Conservation (phyloP, 2,888 invertebrate genomes). For the Chymomyza procnemis region DNA sequence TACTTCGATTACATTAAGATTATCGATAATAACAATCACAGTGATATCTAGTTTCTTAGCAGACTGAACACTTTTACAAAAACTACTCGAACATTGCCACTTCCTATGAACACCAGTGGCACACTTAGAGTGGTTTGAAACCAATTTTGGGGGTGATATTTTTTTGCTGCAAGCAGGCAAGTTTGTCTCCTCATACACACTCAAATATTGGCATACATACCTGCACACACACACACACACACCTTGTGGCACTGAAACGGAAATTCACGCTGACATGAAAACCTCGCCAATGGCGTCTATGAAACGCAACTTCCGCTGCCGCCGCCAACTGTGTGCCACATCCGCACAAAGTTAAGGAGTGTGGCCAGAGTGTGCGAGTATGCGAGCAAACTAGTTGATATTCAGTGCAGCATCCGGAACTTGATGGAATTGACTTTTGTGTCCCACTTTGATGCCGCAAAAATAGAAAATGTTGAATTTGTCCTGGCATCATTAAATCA, state of each 20-base stretch:
- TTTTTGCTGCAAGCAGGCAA: too few species aligned
- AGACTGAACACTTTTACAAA: too few species aligned
- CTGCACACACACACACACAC: constrained; percentile 9
- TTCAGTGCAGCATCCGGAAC: constrained; percentile 70
- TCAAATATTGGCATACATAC: constrained; percentile 12
- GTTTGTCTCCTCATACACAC: too few species aligned
- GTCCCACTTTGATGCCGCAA: constrained; percentile 22
- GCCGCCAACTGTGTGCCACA: constrained; percentile 10
- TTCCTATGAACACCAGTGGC: too few species aligned
- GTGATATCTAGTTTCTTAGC: too few species aligned
- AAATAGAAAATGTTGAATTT: constrained; percentile 51
- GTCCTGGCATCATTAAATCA: constrained; percentile 70
- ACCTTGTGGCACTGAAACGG: constrained; percentile 56
- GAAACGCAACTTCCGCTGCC: constrained; percentile 59
- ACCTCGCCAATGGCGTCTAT: constrained; percentile 62
- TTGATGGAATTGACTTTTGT: constrained; percentile 70
- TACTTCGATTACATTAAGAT: too few species aligned
- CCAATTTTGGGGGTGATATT: too few species aligned
- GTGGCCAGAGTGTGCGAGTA: constrained; percentile 13
- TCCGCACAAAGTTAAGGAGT: constrained; percentile 52
- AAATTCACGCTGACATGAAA: constrained; percentile 71
- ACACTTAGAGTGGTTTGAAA: too few species aligned
- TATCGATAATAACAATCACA: too few species aligned
- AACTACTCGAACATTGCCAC: too few species aligned
- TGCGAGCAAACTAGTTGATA: constrained; percentile 58